Percentiles rank a stretch among this genome's conserved stretches.
phyloP scores from a whole-genome alignment of 2,797 vertebrate species.

The Moxostoma hubbsi region DNA sequence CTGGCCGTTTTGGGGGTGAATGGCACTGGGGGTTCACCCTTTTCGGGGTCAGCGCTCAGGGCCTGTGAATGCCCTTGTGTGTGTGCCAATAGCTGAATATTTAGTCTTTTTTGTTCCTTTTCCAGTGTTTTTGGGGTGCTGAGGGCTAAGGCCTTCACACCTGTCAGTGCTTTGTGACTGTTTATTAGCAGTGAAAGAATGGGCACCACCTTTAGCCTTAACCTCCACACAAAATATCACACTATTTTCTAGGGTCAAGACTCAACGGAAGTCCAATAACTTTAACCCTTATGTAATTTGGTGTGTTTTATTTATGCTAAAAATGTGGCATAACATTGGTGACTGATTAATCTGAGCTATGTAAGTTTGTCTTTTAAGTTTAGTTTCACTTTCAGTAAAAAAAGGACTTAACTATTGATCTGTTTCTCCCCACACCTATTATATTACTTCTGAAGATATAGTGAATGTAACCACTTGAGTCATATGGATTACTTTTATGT shows the following conservation, averaged over 20 bases:
- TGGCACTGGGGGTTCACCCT: constrained; percentile 13
- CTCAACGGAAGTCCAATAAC: not conserved
- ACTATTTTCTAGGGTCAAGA: constrained; percentile 28
- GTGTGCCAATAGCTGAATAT: constrained; percentile 65
- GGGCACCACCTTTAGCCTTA: constrained; percentile 36
- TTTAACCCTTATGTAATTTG: constrained; percentile 16
- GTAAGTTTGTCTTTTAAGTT: no score
- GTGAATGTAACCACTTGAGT: no score
- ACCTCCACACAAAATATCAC: constrained; percentile 28
- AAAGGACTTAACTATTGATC: no score
- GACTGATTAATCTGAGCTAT: not conserved
- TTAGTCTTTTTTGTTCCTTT: constrained; percentile 59
- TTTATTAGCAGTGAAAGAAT: no score
- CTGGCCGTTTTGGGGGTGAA: constrained; percentile 48
- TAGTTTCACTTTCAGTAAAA: no score
- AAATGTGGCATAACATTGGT: not conserved
- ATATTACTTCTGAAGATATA: no score
- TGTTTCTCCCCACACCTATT: no score
- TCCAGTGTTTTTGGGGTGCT: constrained; percentile 58
- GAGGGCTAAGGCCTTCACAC: constrained; percentile 68
- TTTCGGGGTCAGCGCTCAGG: constrained; percentile 69
- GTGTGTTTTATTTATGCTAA: constrained; percentile 9
- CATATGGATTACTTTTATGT: no score
- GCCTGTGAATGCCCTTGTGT: constrained; percentile 53
- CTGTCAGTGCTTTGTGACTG: constrained; percentile 69